Conservation (phyloP, 2,888 invertebrate genomes). For the Diogma glabrata region DNA sequence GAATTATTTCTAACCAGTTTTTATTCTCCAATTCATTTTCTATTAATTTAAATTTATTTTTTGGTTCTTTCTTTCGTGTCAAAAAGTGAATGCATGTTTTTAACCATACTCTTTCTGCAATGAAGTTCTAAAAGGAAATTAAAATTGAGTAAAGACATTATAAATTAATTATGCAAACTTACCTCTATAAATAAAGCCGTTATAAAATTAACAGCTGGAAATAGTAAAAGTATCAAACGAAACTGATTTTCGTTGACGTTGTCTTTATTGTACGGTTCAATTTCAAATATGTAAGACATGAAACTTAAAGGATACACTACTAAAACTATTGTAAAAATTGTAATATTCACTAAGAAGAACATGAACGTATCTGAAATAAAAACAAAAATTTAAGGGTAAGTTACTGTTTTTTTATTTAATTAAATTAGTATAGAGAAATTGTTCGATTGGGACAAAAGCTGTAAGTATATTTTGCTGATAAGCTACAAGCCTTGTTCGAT, state of each 20-base stretch:
- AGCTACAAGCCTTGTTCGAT: too few species aligned
- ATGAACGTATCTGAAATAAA: slow-evolving; percentile 47
- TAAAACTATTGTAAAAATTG: slow-evolving; percentile 44
- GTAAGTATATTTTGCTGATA: too few species aligned
- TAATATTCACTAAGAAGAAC: slow-evolving; percentile 42
- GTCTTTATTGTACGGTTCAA: slow-evolving; percentile 34
- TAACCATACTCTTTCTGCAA: slow-evolving; percentile 10
- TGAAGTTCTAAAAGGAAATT: slow-evolving; percentile 9
- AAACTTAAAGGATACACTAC: slow-evolving; percentile 43
- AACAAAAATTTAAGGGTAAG: slow-evolving; percentile 13
- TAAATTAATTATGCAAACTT: too few species aligned
- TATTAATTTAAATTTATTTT: slow-evolving; percentile 12
- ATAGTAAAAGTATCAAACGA: slow-evolving; percentile 42
- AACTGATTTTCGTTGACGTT: slow-evolving; percentile 38
- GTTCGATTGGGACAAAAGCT: too few species aligned
- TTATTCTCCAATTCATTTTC: slow-evolving; percentile 5
- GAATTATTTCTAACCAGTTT: slow-evolving; percentile 6
- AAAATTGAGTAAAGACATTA: neutral
- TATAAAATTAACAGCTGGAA: slow-evolving; percentile 47
- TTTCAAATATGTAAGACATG: slow-evolving; percentile 45
- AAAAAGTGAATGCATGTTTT: slow-evolving; percentile 11
- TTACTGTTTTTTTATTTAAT: too few species aligned
- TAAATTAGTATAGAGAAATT: too few species aligned
- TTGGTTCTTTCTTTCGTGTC: slow-evolving; percentile 8
- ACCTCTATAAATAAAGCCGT: slow-evolving; percentile 52